These are phyloP conservation scores for Astropecten irregularis DNA, from an alignment of 53 echinoderm and acorn worm genomes.

Conservation along the genomic window DNA sequence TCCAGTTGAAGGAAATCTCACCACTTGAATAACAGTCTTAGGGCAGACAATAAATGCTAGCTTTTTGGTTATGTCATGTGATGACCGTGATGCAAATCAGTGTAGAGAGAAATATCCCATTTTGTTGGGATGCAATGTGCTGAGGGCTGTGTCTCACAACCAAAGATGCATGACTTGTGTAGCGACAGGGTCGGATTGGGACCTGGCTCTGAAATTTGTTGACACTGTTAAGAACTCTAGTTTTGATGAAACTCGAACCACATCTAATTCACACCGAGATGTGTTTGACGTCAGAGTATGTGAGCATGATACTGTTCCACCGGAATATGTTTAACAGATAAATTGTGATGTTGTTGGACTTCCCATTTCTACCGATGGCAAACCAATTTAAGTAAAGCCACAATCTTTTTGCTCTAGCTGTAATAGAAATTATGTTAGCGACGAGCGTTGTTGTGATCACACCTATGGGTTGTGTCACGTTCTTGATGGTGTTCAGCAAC, in stretches of 20 bases:
- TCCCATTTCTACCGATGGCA: no score
- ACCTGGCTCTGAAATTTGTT: not conserved
- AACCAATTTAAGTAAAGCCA: no score
- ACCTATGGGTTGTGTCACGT: no score
- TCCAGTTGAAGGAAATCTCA: not conserved
- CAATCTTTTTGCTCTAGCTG: no score
- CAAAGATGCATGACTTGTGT: not conserved
- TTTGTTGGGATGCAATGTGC: not conserved
- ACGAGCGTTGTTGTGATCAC: no score
- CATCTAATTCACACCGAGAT: no score
- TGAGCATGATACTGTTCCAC: not conserved
- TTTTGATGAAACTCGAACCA: not conserved
- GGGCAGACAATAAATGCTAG: not conserved
- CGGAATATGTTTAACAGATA: not conserved
- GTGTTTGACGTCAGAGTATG: no score
- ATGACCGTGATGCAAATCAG: not conserved
- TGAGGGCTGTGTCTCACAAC: not conserved
- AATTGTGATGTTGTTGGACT: not conserved
- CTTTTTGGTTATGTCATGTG: not conserved
- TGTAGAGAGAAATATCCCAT: not conserved
- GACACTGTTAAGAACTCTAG: not conserved
- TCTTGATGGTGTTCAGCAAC: conserved; percentile 9
- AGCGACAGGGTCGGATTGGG: conserved; percentile 1
- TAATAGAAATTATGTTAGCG: no score
- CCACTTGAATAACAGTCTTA: not conserved